Evolutionary conservation across 1,140 invertebrate genomes (phyloP).

Genomic region (Luehdorfia chinensis): DNA sequence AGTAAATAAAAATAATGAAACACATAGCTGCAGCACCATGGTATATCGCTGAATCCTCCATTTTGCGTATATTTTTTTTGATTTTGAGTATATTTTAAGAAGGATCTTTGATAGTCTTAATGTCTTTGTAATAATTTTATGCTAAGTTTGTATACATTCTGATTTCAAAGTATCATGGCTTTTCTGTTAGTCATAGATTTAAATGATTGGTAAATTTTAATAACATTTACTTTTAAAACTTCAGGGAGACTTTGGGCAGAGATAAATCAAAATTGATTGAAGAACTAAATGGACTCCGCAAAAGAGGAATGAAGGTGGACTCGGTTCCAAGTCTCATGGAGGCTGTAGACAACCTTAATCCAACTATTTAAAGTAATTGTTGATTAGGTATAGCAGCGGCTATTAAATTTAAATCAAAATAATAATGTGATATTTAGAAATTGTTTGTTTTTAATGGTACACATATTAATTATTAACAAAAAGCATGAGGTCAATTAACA

Average conservation of each 20-base stretch:
- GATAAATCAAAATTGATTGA: conserved; percentile 80
- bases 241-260: conserved; percentile 80
- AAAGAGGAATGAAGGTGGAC: conserved; percentile 79
- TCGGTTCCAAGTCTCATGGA: conserved; percentile 78
- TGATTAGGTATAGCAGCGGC: conserved; percentile 3
- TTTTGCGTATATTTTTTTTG: too few relatives aligned
- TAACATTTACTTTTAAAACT: too few relatives aligned
- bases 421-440: conserved; percentile 10
- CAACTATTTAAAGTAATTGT: conserved; percentile 29
- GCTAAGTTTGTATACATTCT: too few relatives aligned
- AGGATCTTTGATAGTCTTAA: too few relatives aligned
- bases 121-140: too few relatives aligned
- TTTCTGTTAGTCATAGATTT: too few relatives aligned
- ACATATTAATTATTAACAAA: background rate
- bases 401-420: conserved; percentile 5
- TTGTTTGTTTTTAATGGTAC: conserved; percentile 4
- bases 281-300: conserved; percentile 78
- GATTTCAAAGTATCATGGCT: too few relatives aligned
- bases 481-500: conserved; percentile 4
- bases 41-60: too few relatives aligned
- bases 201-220: too few relatives aligned
- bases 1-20: too few relatives aligned
- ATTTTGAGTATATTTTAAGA: too few relatives aligned
- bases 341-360: conserved; percentile 73
- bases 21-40: too few relatives aligned